Base-by-base conservation (phyloP, 2,113 vertebrate species). In the Candoia aspera region DNA sequence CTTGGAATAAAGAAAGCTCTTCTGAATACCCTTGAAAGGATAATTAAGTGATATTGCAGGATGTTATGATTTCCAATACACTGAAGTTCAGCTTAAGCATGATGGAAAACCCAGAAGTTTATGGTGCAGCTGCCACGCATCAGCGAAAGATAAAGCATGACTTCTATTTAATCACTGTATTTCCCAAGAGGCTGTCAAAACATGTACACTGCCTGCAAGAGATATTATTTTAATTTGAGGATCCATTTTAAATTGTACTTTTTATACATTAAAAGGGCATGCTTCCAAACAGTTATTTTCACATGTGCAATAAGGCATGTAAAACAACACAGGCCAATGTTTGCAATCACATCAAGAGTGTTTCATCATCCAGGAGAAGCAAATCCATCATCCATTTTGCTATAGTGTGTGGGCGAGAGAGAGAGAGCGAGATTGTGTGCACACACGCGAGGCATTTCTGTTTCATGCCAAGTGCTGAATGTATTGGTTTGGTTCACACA, bases 41-140 rank as follows among this genome's bases (percentile, higher is more conserved):
- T 97, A 97, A 97, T 97, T 92, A 96, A 93, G 96, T 93, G 96
- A 90, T 96, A 97, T 96, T 93, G 88, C 92, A 92, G 92, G 86
- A 29, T 88, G 97, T 95, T 94, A 96, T 95, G 96, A 94, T 96
- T 94, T 97, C 96, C 95, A 97, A 95, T 96, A 96, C 96, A 96
- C 26, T 57, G 90, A 89, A 94, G 42, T 92, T 84, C 88, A 95
- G 94, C 19, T 62, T 0, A 0, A 93, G 94, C 90, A 0, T 93
- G 92, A 97, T 87, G 91, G 0, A 0, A 95, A 92, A 94, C 92
- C 64, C 93, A 93, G 62, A 91, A 87, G 95, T 93, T 94, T 93
- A 73, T 0, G 0, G 0, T 0, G 2, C 89, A 84, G 93, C 93
- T 94, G 94, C 94, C 93, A 92, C 94, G 97, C 97, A 94, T 97